Base-by-base conservation (phyloP, 2,113 vertebrate genomes). In the Tetraodon nigroviridis region DNA sequence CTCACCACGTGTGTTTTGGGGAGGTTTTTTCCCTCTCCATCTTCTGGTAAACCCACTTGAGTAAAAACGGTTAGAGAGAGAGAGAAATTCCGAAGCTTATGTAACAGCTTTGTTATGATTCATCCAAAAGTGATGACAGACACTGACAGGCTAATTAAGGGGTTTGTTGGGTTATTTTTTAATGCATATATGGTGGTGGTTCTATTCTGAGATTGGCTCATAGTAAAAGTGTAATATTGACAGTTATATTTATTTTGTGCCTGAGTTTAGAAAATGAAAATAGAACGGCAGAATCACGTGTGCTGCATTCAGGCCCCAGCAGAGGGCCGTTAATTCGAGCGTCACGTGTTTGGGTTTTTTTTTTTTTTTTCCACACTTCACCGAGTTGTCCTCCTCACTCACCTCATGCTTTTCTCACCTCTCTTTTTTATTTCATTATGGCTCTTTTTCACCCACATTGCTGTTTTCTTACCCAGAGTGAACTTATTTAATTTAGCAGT, bases 181-280 rank as follows among this genome's bases (percentile, higher is more conserved):
- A 1, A 11, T 37, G 3, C 12, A 37, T 37, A 37, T 37, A 37
- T 37, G 8, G 32, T 37, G 70, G 55, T 63, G 53, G 46, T 27
- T 55, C 59, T 84, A 76, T 84, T 79, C 66, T 76, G 72, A 67
- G 72, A 76, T 51, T 64, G 44, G 69, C 58, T 67, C 22, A 5
- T 80, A 78, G 73, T 82, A 73, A 70, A 67, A 72, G 51, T 71
- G 68, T 76, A 74, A 67, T 80, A 85, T 72, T 76, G 78, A 73
- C 58, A 60, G 51, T 72, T 75, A 21, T 58, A 59, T 51, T 69
- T 75, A 20, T 75, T 85, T 80, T 82, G 32, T 73, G 74, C 81
- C 86, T 86, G 77, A 84, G 50, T 12, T 37, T 11, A 37, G 4
- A 12, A 37, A 70, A 51, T 69, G 71, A 68, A 75, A 72, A 66